These are phyloP conservation scores for Venusia cambrica DNA, from an alignment of 2,888 invertebrate species.

Conservation along the genomic window DNA sequence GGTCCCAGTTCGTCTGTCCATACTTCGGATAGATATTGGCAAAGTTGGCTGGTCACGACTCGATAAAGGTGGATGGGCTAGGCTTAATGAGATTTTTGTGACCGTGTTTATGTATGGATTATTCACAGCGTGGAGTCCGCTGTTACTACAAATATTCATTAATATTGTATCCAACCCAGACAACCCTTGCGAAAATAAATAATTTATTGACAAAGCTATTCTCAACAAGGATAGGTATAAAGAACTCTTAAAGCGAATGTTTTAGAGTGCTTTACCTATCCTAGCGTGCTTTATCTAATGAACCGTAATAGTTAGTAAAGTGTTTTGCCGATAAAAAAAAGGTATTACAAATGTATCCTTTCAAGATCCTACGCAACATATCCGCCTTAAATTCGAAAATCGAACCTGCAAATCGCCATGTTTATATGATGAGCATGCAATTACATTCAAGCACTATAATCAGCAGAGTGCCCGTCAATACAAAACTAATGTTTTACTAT, in stretches of 20 bases:
- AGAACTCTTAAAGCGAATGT: no score
- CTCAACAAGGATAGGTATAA: no score
- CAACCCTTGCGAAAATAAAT: no score
- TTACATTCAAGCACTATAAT: constrained; percentile 6
- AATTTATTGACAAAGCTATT: no score
- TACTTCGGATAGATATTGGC: constrained; percentile 52
- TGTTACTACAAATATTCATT: no score
- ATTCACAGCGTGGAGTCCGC: not conserved
- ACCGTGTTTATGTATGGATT: constrained; percentile 6
- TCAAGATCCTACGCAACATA: not conserved
- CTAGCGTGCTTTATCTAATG: no score
- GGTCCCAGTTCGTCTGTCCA: constrained; percentile 43
- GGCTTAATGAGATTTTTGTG: constrained; percentile 35
- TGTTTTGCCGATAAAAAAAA: no score
- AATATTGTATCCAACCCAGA: no score
- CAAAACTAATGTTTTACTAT: constrained; percentile 6
- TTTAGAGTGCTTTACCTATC: no score
- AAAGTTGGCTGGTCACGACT: constrained; percentile 49
- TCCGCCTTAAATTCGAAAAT: no score
- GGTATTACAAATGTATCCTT: no score
- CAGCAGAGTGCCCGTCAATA: constrained; percentile 3
- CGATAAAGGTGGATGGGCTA: constrained; percentile 35
- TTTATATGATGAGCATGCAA: constrained; percentile 5
- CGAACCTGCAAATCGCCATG: constrained; percentile 1
- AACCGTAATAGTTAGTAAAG: no score